A percentile compares a stretch with the other conserved stretches of the same genome.
Evolutionary conservation across 2,797 vertebrate genomes (phyloP).

Genomic region (Anabas testudineus): DNA sequence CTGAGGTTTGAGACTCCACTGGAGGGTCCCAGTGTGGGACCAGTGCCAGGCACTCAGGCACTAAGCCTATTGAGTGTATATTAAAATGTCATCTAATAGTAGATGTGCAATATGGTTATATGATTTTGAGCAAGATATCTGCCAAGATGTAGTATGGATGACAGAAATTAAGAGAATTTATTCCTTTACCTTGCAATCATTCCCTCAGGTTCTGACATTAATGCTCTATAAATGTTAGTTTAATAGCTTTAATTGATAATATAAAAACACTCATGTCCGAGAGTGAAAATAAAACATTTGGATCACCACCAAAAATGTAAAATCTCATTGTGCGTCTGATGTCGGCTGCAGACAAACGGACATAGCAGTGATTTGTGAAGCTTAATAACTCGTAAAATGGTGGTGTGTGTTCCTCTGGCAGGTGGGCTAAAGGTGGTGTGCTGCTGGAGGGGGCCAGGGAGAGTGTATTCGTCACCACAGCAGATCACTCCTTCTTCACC

Average conservation of each 20-base stretch:
- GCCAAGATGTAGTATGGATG: slow-evolving; percentile 30
- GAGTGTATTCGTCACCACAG: slow-evolving; percentile 90
- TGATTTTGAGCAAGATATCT: slow-evolving; percentile 55
- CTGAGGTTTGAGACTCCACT: slow-evolving; percentile 56
- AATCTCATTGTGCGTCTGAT: not conserved
- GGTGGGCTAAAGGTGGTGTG: slow-evolving; percentile 95
- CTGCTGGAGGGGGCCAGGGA: slow-evolving; percentile 92
- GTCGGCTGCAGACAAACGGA: slow-evolving; percentile 6
- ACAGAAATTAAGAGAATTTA: slow-evolving; percentile 31
- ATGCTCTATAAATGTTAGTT: slow-evolving; percentile 14
- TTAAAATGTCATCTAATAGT: slow-evolving; percentile 68
- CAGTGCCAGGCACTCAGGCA: slow-evolving; percentile 58
- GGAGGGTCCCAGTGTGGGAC: slow-evolving; percentile 52
- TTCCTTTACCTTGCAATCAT: slow-evolving; percentile 28
- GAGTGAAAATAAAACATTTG: slow-evolving; percentile 33
- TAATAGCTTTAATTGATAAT: slow-evolving; percentile 36
- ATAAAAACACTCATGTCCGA: slow-evolving; percentile 29
- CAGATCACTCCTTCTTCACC: slow-evolving; percentile 96
- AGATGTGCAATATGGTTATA: slow-evolving; percentile 61
- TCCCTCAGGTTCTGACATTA: slow-evolving; percentile 33
- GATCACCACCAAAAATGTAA: slow-evolving; percentile 8
- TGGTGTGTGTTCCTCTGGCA: slow-evolving; percentile 58
- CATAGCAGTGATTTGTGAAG: slow-evolving; percentile 7
- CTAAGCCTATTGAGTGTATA: slow-evolving; percentile 53
- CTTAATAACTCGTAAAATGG: not conserved